Conservation (phyloP, 1,140 invertebrate species). For the Samia ricini region DNA sequence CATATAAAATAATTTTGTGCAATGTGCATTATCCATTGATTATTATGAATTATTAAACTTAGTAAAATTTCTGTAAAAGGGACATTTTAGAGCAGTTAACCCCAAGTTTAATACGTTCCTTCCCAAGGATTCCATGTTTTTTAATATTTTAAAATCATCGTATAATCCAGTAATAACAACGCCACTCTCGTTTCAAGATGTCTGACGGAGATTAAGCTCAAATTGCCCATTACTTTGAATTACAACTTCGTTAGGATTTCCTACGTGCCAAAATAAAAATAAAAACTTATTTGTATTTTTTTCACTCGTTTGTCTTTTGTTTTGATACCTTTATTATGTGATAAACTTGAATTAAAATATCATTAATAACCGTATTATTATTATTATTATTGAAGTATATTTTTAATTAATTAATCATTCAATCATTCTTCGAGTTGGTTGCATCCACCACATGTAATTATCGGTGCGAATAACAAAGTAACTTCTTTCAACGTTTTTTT, state of each 20-base stretch:
- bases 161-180: conserved; percentile 49
- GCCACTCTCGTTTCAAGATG: conserved; percentile 52
- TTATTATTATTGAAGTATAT: too few species aligned
- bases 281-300: neutral
- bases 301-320: neutral
- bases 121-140: neutral
- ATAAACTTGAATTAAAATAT: neutral
- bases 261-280: neutral
- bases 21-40: too few species aligned
- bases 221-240: conserved; percentile 56
- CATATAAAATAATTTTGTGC: too few species aligned
- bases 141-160: conserved; percentile 23
- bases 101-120: neutral
- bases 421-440: too few species aligned
- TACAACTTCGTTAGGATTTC: conserved; percentile 2
- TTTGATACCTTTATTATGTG: neutral
- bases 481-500: too few species aligned
- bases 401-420: too few species aligned
- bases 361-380: neutral
- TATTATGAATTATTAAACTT: too few species aligned
- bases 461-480: too few species aligned
- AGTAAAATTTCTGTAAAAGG: too few species aligned
- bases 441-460: too few species aligned
- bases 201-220: conserved; percentile 51
- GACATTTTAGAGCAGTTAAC: neutral